A percentile compares a stretch with the other conserved stretches of the same genome.
Evolutionary conservation across 2,797 vertebrate genomes (phyloP).

Genomic region (Sciaenops ocellatus): DNA sequence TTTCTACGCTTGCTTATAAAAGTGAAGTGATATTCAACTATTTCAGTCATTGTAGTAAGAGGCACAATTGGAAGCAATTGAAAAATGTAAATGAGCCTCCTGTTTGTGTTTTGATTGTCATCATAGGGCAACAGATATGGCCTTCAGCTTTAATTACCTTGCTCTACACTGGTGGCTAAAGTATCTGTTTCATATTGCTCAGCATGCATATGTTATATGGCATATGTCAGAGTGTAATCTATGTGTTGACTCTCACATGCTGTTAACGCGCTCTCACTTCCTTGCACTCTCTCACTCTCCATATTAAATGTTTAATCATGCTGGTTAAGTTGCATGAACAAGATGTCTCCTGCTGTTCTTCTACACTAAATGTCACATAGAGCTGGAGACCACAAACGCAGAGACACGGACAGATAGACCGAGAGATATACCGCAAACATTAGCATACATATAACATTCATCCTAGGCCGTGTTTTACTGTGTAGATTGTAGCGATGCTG

Average conservation of each 20-base stretch:
- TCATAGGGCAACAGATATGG: constrained; percentile 22
- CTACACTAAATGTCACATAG: constrained; percentile 32
- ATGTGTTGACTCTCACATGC: constrained; percentile 42
- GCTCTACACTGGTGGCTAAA: neutral
- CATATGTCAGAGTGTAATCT: constrained; percentile 25
- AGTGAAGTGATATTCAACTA: neutral
- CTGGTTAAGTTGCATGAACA: constrained; percentile 17
- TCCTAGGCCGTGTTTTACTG: neutral
- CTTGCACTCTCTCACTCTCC: neutral
- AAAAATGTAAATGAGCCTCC: constrained; percentile 23
- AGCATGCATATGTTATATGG: constrained; percentile 12
- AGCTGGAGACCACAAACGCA: neutral
- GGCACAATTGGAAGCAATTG: neutral
- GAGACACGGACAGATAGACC: neutral
- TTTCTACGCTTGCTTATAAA: neutral
- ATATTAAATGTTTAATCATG: constrained; percentile 43
- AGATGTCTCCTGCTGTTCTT: constrained; percentile 23
- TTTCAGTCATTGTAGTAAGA: constrained; percentile 1
- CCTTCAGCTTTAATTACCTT: constrained; percentile 36
- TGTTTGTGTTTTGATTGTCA: constrained; percentile 19
- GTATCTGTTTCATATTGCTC: constrained; percentile 1
- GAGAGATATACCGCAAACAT: neutral
- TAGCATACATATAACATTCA: constrained; percentile 4
- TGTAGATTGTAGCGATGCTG: constrained; percentile 26
- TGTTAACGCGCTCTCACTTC: constrained; percentile 12